Percentiles rank a stretch among this genome's conserved stretches.
These are phyloP conservation scores for cattle (Bos taurus) DNA, from an alignment of 2,113 vertebrate species.

Conservation along the genomic window DNA sequence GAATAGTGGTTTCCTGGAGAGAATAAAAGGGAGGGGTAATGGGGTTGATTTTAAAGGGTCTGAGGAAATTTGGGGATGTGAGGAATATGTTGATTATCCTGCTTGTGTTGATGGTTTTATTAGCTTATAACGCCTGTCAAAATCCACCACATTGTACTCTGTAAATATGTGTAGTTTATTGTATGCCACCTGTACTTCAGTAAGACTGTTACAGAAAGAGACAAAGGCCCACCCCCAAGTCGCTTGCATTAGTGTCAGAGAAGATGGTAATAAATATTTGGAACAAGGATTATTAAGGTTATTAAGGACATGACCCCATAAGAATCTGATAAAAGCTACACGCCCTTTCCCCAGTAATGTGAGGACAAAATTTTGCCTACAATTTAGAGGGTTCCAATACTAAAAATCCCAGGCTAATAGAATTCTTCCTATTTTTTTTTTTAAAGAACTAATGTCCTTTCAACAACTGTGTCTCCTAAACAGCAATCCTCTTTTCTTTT, in stretches of 20 bases:
- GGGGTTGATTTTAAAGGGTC: neutral
- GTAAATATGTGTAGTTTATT: neutral
- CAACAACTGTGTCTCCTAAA: neutral
- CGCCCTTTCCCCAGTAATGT: neutral
- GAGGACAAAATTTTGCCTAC: neutral
- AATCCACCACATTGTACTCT: neutral
- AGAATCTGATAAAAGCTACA: neutral
- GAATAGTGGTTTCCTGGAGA: neutral
- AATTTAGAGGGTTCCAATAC: neutral
- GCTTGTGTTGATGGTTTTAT: neutral
- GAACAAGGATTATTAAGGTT: neutral
- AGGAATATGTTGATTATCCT: neutral
- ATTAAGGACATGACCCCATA: neutral
- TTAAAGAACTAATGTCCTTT: neutral
- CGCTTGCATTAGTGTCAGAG: neutral
- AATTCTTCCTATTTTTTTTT: neutral
- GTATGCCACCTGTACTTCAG: neutral
- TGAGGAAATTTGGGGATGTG: neutral
- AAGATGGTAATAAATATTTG: neutral
- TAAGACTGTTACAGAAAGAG: neutral
- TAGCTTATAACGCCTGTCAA: neutral
- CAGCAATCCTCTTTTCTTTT: neutral
- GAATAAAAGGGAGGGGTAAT: neutral
- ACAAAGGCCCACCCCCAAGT: neutral
- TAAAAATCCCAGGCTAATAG: neutral